These are phyloP conservation scores for Python bivittatus DNA, from an alignment of 2,113 vertebrate genomes.

Conservation along the genomic window DNA sequence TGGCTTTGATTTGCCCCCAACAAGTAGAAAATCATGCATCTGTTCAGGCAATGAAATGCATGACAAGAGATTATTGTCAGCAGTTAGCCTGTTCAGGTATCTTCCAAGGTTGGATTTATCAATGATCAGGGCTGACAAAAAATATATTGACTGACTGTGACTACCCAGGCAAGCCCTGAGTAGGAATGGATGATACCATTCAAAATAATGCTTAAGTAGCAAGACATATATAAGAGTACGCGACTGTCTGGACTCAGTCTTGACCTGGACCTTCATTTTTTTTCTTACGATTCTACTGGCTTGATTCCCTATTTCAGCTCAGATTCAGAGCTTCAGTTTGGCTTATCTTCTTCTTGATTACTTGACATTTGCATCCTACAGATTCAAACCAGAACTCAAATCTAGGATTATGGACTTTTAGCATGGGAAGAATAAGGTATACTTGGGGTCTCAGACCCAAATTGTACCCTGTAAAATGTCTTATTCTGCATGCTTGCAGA, in stretches of 20 bases:
- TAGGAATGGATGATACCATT: neutral
- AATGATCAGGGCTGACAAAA: neutral
- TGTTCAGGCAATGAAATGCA: neutral
- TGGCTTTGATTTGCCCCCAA: neutral
- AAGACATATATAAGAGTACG: neutral
- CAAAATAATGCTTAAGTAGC: neutral
- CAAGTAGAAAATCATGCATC: neutral
- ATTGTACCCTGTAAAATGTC: neutral
- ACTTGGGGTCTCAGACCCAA: neutral
- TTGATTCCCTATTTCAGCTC: neutral
- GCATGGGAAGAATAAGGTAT: neutral
- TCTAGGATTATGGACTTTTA: neutral
- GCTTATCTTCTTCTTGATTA: neutral
- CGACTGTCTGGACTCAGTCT: neutral
- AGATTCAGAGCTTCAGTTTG: neutral
- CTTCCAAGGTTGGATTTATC: neutral
- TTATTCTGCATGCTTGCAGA: neutral
- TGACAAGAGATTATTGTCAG: neutral
- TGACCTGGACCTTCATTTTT: neutral
- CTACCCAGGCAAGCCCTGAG: neutral
- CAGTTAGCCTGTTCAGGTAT: neutral
- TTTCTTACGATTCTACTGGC: neutral
- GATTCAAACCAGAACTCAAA: neutral
- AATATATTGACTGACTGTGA: neutral
- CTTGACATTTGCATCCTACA: neutral